Evolutionary conservation across 2,888 invertebrate genomes (phyloP).

Genomic region (Geophilus truncorum): DNA sequence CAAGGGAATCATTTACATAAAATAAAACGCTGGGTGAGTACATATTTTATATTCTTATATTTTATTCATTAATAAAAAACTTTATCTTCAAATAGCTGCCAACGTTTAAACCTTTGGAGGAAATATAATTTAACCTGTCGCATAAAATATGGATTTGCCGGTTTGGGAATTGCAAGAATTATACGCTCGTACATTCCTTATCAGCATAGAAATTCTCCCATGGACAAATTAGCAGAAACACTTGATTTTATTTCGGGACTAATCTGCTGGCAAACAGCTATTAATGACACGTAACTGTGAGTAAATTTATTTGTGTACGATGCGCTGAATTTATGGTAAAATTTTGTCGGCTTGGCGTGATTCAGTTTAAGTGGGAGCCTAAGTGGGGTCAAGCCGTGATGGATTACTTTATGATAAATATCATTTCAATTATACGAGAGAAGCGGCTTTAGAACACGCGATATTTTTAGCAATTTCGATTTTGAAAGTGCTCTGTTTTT

Average conservation of each 20-base stretch:
- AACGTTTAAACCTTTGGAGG: background rate
- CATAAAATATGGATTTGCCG: background rate
- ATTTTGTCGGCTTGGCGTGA: background rate
- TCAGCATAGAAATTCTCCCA: background rate
- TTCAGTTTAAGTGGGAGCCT: slow-evolving; percentile 4
- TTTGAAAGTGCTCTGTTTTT: background rate
- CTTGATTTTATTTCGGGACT: background rate
- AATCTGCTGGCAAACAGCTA: slow-evolving; percentile 1
- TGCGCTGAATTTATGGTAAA: background rate
- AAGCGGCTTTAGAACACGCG: background rate
- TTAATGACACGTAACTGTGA: background rate
- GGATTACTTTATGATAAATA: background rate
- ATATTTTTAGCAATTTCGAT: too few species aligned
- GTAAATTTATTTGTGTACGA: background rate
- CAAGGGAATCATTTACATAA: too few species aligned
- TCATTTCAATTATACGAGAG: background rate
- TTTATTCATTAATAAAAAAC: background rate
- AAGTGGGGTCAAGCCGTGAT: background rate
- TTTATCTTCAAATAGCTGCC: background rate
- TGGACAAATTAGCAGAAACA: background rate
- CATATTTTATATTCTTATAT: too few species aligned
- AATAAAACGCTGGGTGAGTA: too few species aligned
- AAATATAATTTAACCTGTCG: too few species aligned
- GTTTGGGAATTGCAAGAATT: background rate
- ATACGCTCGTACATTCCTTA: background rate